phyloP scores from a whole-genome alignment of 2,797 vertebrate genomes.

The Coregonus ussuriensis region DNA sequence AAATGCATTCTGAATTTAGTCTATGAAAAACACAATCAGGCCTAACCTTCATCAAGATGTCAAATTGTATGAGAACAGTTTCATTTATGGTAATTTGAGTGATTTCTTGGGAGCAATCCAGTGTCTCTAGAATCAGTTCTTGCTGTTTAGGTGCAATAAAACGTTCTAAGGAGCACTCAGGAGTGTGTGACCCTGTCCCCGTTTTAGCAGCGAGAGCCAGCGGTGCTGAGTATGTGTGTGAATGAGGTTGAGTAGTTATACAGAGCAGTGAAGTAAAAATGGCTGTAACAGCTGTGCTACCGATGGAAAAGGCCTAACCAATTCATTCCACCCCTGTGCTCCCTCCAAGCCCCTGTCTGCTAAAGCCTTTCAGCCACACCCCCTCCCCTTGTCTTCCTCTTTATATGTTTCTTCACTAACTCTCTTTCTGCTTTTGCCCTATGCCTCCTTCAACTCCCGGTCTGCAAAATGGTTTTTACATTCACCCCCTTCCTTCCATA shows the following conservation, averaged over 20 bases:
- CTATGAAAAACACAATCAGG: not conserved
- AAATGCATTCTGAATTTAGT: not conserved
- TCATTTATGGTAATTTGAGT: not conserved
- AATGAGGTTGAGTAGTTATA: slow-evolving; percentile 55
- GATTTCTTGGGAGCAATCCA: not conserved
- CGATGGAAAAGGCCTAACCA: slow-evolving; percentile 69
- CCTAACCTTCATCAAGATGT: not conserved
- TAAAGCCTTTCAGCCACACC: slow-evolving; percentile 36
- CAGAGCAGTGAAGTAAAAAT: slow-evolving; percentile 58
- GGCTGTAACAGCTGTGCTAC: slow-evolving; percentile 72
- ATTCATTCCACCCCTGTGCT: slow-evolving; percentile 68
- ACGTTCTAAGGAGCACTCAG: slow-evolving; percentile 9
- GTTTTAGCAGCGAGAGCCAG: not conserved
- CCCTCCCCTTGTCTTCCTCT: slow-evolving; percentile 40
- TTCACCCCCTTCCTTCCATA: slow-evolving; percentile 49
- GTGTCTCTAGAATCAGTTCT: slow-evolving; percentile 30
- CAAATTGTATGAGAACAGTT: not conserved
- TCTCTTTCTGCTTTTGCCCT: slow-evolving; percentile 32
- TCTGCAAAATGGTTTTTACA: slow-evolving; percentile 57
- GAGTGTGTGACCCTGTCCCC: not conserved
- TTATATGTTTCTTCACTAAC: not conserved
- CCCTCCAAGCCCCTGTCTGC: slow-evolving; percentile 48
- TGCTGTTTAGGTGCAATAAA: slow-evolving; percentile 27
- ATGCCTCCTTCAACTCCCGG: slow-evolving; percentile 37
- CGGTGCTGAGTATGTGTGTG: slow-evolving; percentile 30